A percentile compares a stretch with the other conserved stretches of the same genome.
phyloP scores from a whole-genome alignment of 2,888 invertebrate species.

The Erebia palarica region DNA sequence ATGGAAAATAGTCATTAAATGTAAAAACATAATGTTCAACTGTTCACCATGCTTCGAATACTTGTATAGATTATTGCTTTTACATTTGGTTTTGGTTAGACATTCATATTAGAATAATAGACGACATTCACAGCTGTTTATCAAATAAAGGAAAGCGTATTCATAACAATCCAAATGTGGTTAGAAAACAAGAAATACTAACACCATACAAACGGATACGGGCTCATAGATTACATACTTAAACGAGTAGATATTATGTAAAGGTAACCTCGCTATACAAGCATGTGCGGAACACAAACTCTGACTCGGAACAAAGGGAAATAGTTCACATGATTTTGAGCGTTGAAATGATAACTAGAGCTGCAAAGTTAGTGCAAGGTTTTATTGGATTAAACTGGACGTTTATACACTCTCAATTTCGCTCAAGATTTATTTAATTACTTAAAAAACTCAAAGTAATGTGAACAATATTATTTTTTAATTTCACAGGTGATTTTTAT shows the following conservation, averaged over 20 bases:
- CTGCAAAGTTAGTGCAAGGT: not conserved
- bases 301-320: not conserved
- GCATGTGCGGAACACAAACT: not conserved
- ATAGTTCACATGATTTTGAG: slow-evolving; percentile 2
- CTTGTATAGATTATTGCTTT: not conserved
- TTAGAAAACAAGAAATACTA: slow-evolving; percentile 5
- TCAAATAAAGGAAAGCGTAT: slow-evolving; percentile 1
- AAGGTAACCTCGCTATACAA: not conserved
- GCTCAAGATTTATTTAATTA: too few species aligned
- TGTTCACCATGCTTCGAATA: not conserved
- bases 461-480: too few species aligned
- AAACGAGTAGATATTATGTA: not conserved
- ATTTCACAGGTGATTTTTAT: too few species aligned
- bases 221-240: not conserved
- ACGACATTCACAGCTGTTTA: slow-evolving; percentile 2
- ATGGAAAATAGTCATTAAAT: not conserved
- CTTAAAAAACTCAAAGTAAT: too few species aligned
- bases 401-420: too few species aligned
- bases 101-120: not conserved
- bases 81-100: not conserved
- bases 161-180: slow-evolving; percentile 8
- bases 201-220: not conserved
- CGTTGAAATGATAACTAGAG: not conserved
- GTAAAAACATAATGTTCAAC: not conserved
- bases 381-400: not conserved